Conservation (phyloP, 2,113 vertebrate genomes). For the Tautogolabrus adspersus region DNA sequence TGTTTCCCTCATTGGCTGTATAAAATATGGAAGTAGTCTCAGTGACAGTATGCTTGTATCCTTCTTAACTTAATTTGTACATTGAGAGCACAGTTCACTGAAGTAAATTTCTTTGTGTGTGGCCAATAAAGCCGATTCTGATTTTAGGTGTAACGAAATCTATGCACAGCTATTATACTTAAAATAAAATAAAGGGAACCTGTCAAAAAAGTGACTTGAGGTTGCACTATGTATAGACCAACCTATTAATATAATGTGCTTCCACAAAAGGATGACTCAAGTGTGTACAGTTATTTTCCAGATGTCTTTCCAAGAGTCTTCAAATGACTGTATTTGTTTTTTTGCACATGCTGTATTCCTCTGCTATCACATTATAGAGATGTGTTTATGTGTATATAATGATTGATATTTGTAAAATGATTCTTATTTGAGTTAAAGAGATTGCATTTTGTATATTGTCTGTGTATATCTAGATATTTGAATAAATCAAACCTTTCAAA, state of each 20-base stretch:
- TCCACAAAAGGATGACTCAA: neutral
- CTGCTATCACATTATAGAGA: too few relatives aligned
- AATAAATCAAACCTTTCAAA: neutral
- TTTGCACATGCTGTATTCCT: neutral
- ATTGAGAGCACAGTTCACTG: too few relatives aligned
- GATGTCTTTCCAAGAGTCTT: neutral
- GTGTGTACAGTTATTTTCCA: neutral
- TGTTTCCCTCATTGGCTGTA: too few relatives aligned
- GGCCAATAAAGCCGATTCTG: too few relatives aligned
- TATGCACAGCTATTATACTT: neutral
- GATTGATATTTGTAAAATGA: neutral
- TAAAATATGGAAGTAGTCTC: too few relatives aligned
- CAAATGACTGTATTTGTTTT: neutral
- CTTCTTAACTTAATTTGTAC: too few relatives aligned
- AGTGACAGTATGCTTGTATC: too few relatives aligned
- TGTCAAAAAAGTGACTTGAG: neutral
- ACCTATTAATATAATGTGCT: neutral
- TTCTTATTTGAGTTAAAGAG: neutral
- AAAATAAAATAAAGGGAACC: neutral
- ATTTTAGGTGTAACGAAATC: neutral
- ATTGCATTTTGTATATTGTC: neutral
- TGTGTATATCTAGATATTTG: neutral
- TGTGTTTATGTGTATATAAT: neutral
- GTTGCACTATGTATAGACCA: neutral
- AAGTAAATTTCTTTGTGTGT: too few relatives aligned